Evolutionary conservation across 2,113 vertebrate genomes (phyloP).

Genomic region (Ploceus nigricollis): DNA sequence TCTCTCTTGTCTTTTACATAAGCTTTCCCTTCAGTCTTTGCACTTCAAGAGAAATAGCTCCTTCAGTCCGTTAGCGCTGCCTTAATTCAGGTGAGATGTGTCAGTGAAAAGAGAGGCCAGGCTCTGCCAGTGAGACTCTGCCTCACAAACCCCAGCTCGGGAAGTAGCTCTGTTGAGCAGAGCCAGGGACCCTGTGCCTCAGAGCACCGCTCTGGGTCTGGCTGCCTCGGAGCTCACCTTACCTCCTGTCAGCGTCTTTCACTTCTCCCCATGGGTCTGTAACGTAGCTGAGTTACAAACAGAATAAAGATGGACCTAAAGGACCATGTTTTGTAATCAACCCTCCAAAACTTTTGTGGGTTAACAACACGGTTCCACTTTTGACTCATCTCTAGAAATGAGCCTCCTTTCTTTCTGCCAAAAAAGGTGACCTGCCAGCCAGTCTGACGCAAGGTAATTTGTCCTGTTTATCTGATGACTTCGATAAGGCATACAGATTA

Average conservation of each 20-base stretch:
- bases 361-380: slow-evolving; percentile 2
- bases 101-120: neutral
- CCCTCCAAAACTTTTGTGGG: neutral
- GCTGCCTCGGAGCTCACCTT: neutral
- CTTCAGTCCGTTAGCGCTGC: neutral
- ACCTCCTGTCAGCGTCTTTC: neutral
- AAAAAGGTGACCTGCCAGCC: slow-evolving; percentile 39
- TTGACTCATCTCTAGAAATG: slow-evolving; percentile 46
- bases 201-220: accelerated
- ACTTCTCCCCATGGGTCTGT: neutral
- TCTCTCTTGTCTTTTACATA: neutral
- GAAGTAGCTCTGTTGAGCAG: neutral
- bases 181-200: neutral
- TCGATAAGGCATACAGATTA: slow-evolving; percentile 14
- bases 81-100: neutral
- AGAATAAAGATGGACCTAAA: neutral
- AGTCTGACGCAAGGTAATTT: slow-evolving; percentile 44
- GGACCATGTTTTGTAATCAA: neutral
- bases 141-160: neutral
- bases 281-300: neutral
- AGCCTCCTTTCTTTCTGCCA: slow-evolving; percentile 18
- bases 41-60: neutral
- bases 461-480: slow-evolving; percentile 41
- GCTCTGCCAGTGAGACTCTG: neutral
- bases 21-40: neutral